phyloP scores from a whole-genome alignment of 2,888 invertebrate species.

The Ommatoiulus sabulosus region DNA sequence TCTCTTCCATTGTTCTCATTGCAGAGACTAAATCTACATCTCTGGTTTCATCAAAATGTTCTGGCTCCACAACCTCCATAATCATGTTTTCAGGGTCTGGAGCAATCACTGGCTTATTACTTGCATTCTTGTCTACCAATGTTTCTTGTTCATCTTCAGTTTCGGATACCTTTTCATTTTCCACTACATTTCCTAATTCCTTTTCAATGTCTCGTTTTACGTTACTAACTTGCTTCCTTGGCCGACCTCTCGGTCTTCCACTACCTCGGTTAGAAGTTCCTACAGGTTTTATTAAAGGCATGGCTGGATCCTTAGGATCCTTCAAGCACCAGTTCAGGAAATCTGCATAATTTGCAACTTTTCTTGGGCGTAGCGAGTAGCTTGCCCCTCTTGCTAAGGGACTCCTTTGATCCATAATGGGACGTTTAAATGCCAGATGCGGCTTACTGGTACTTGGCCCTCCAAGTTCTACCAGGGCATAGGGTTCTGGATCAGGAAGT shows the following conservation, averaged over 20 bases:
- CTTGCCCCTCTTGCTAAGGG: background rate
- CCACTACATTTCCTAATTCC: background rate
- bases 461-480: background rate
- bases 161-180: background rate
- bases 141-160: background rate
- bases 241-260: background rate
- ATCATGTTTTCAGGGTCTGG: no score
- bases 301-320: background rate
- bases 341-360: background rate
- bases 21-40: no score
- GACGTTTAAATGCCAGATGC: background rate
- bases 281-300: background rate
- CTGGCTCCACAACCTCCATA: no score
- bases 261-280: background rate
- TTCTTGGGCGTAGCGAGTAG: background rate
- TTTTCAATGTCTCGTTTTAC: background rate
- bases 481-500: background rate
- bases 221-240: background rate
- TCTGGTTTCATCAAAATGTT: no score
- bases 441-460: background rate
- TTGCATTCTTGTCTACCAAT: background rate
- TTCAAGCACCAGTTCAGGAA: background rate
- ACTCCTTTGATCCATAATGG: background rate
- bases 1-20: no score
- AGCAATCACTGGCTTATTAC: no score